These are phyloP conservation scores for Acanthis flammea DNA, from an alignment of 2,797 vertebrate species.

Conservation along the genomic window DNA sequence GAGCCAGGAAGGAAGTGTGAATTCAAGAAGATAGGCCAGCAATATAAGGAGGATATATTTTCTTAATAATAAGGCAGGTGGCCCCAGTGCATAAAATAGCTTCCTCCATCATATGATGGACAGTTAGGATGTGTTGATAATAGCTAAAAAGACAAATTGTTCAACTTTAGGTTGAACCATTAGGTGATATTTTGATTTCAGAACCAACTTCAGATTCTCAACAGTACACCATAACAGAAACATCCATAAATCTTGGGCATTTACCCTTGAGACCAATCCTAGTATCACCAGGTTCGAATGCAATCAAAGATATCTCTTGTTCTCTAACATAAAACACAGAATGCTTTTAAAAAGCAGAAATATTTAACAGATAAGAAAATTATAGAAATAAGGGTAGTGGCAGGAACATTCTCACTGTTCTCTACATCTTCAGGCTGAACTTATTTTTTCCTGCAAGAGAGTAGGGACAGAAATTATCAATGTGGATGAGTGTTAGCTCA, in stretches of 20 bases:
- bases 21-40: background rate
- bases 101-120: background rate
- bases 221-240: background rate
- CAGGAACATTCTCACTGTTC: background rate
- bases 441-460: background rate
- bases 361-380: background rate
- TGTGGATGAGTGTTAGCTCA: background rate
- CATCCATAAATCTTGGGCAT: background rate
- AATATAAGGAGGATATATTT: background rate
- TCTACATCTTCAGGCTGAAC: background rate
- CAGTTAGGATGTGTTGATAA: background rate
- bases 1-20: background rate
- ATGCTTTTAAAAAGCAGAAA: background rate
- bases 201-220: background rate
- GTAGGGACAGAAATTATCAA: background rate
- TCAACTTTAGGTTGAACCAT: background rate
- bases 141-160: background rate
- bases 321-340: background rate
- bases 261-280: background rate
- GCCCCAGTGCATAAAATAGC: background rate
- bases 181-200: background rate
- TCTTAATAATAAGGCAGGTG: background rate
- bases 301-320: background rate
- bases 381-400: background rate
- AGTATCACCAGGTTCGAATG: background rate